phyloP scores from a whole-genome alignment of 2,888 invertebrate species.

The Harpagoxenus sublaevis region DNA sequence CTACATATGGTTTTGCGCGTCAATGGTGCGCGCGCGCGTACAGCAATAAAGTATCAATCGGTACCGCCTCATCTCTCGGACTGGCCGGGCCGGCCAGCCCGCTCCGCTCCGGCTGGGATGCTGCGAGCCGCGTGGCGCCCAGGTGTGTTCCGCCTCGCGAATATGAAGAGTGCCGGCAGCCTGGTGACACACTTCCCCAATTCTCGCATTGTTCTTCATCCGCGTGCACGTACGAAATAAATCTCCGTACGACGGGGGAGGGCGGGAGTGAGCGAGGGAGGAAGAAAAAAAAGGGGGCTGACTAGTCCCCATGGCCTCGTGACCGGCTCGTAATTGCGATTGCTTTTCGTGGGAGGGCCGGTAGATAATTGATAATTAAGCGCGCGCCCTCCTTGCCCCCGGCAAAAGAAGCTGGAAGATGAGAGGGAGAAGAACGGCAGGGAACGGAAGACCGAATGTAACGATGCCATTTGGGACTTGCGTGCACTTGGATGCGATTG shows the following conservation, averaged over 20 bases:
- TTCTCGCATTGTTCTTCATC: slow-evolving; percentile 80
- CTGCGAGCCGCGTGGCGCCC: slow-evolving; percentile 63
- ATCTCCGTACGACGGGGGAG: slow-evolving; percentile 50
- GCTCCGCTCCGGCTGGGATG: slow-evolving; percentile 55
- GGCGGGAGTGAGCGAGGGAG: slow-evolving; percentile 7
- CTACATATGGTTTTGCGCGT: slow-evolving; percentile 54
- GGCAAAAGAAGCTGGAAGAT: neutral
- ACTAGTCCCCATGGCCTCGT: slow-evolving; percentile 57
- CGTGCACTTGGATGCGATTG: slow-evolving; percentile 69
- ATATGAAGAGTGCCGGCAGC: slow-evolving; percentile 59
- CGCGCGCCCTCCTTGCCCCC: slow-evolving; percentile 59
- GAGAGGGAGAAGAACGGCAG: slow-evolving; percentile 46
- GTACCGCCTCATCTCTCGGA: slow-evolving; percentile 42
- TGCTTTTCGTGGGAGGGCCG: slow-evolving; percentile 71
- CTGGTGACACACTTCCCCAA: slow-evolving; percentile 82
- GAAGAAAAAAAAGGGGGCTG: slow-evolving; percentile 18
- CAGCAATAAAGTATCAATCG: slow-evolving; percentile 55
- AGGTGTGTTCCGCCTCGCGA: slow-evolving; percentile 62
- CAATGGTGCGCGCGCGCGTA: slow-evolving; percentile 27
- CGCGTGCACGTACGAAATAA: slow-evolving; percentile 71
- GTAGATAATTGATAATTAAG: slow-evolving; percentile 76
- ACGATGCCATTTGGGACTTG: slow-evolving; percentile 63
- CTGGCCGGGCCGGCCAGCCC: slow-evolving; percentile 1
- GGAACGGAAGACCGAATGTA: slow-evolving; percentile 71
- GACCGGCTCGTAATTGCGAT: slow-evolving; percentile 67